phyloP scores from a whole-genome alignment of 1,140 invertebrate genomes.

The Eubasilissa regina region DNA sequence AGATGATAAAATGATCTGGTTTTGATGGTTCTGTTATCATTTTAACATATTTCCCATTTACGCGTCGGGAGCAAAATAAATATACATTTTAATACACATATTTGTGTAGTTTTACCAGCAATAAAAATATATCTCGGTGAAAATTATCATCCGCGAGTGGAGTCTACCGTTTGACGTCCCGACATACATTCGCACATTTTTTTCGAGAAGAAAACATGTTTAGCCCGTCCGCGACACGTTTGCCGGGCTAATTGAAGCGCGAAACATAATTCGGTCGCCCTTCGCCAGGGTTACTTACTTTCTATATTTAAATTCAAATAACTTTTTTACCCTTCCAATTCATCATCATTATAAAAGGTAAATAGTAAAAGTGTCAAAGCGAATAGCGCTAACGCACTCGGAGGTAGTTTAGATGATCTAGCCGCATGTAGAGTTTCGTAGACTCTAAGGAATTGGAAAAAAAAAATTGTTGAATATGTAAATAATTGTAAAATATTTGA shows the following conservation, averaged over 20 bases:
- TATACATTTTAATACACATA: background rate
- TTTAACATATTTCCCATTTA: background rate
- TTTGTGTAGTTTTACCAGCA: background rate
- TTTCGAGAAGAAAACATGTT: conserved; percentile 37
- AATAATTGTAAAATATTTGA: too few relatives aligned
- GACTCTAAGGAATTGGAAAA: too few relatives aligned
- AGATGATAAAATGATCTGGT: background rate
- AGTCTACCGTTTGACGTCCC: conserved; percentile 19
- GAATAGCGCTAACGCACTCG: too few relatives aligned
- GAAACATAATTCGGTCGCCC: conserved; percentile 33
- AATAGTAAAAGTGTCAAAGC: too few relatives aligned
- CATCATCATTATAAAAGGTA: too few relatives aligned
- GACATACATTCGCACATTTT: conserved; percentile 3
- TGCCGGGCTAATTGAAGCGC: conserved; percentile 46
- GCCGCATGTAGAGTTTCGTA: too few relatives aligned
- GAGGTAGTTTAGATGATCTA: too few relatives aligned
- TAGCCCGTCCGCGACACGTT: conserved; percentile 40
- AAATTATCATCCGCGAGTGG: conserved; percentile 2
- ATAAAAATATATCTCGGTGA: background rate
- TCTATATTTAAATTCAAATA: background rate
- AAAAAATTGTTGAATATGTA: too few relatives aligned
- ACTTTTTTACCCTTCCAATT: background rate
- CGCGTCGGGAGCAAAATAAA: background rate
- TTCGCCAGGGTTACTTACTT: background rate
- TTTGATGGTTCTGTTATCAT: background rate